These are phyloP conservation scores for Bufotes viridis DNA, from an alignment of 2,797 vertebrate genomes.

Conservation along the genomic window DNA sequence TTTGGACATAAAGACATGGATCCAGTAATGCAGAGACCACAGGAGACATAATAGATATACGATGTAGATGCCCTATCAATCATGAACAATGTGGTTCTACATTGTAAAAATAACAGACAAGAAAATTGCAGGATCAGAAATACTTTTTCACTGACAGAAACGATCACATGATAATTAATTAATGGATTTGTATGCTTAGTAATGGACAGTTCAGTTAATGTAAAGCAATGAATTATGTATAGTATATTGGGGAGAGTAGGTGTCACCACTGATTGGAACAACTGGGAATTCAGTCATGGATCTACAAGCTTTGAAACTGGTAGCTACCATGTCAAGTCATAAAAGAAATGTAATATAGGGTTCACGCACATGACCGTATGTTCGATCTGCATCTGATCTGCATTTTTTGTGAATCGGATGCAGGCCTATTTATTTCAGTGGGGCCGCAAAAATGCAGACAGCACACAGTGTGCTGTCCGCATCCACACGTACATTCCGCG, in stretches of 20 bases:
- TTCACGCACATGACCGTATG: too few species aligned
- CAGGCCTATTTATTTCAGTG: too few species aligned
- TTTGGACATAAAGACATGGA: background rate
- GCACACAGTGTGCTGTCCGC: too few species aligned
- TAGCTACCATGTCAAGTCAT: background rate
- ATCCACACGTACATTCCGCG: too few species aligned
- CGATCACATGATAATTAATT: background rate
- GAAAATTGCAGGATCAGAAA: background rate
- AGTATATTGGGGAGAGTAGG: background rate
- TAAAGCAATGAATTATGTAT: background rate
- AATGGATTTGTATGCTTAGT: background rate
- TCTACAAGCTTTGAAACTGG: background rate
- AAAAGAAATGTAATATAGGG: background rate
- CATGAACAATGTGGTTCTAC: background rate
- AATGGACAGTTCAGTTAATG: background rate
- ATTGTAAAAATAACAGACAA: background rate
- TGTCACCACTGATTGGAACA: background rate
- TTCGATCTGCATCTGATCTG: too few species aligned
- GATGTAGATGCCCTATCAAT: background rate
- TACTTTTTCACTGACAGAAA: background rate
- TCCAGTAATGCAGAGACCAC: background rate
- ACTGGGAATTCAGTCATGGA: background rate
- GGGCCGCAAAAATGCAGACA: too few species aligned
- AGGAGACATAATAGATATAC: background rate
- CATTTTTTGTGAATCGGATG: too few species aligned